A percentile compares a stretch with the other conserved stretches of the same genome.
phyloP scores from a whole-genome alignment of 2,888 invertebrate genomes.

The Polia nebulosa region DNA sequence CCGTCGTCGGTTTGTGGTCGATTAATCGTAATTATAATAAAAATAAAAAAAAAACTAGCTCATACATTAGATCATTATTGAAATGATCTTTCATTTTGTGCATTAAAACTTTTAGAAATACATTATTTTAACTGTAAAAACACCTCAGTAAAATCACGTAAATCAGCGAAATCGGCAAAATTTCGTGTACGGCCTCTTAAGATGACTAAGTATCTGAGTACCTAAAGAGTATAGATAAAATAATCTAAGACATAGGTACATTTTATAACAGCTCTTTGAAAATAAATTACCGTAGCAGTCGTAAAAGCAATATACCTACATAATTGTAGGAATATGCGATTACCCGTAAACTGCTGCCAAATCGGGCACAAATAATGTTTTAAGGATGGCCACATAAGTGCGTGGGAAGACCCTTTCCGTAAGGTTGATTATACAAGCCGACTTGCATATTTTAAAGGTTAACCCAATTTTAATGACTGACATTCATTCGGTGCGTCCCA shows the following conservation, averaged over 20 bases:
- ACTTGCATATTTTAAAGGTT: conserved; percentile 42
- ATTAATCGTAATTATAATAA: too few relatives aligned
- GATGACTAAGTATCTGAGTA: too few relatives aligned
- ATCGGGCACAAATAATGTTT: conserved; percentile 15
- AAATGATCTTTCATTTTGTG: too few relatives aligned
- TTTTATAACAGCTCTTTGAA: not conserved
- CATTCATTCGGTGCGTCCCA: conserved; percentile 20
- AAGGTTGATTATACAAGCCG: conserved; percentile 23
- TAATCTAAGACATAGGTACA: not conserved
- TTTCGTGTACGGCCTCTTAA: too few relatives aligned
- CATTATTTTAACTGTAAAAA: too few relatives aligned
- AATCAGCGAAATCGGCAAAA: too few relatives aligned
- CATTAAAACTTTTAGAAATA: too few relatives aligned
- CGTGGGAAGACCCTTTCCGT: conserved; percentile 36
- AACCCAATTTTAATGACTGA: conserved; percentile 22
- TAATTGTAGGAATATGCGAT: conserved; percentile 5
- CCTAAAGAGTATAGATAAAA: not conserved
- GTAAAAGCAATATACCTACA: not conserved
- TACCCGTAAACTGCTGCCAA: conserved; percentile 12
- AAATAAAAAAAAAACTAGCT: too few relatives aligned
- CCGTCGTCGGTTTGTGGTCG: too few relatives aligned
- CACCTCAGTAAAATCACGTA: too few relatives aligned
- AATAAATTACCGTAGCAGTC: not conserved
- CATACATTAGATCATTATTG: too few relatives aligned
- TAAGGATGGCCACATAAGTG: conserved; percentile 1